Base-by-base conservation (phyloP, 1,140 invertebrate genomes). In the Odontomachus brunneus region DNA sequence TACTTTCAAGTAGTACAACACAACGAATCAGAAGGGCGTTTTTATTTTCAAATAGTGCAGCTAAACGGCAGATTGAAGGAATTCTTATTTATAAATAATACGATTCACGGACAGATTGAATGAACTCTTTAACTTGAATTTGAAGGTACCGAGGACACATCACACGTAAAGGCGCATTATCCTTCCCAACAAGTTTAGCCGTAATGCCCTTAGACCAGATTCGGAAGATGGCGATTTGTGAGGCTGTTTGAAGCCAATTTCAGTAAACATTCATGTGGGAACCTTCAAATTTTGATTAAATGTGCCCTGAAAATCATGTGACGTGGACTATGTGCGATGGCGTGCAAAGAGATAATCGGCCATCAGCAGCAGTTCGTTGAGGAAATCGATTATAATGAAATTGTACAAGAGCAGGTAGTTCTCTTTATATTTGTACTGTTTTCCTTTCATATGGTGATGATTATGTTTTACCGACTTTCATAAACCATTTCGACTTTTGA, bases 321-420 rank as follows among this genome's bases (percentile, higher is more conserved):
- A 91, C 85, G 90, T 88, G 72, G 84, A 89, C 85, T 89, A 84
- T 88, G 88, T 91, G 93, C 92, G 90, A 95, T 95, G 94, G 94
- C 94, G 90, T 89, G 91, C 84, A 91, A 92, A 87, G 92, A 92
- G 84, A 90, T 90, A 78, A 84, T 80, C 82, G 89, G 91, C 86
- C 92, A 94, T 89, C 92, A 93, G 88, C 94, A 94, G 85, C 92
- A 94, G 82, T 95, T 95, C 91, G 95, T 95, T 84, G 94, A 95
- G 91, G 95, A 96, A 90, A 96, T 96, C 84, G 92, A 96, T 84
- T 95, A 94, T 89, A 92, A 94, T 87, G 95, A 96, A 91, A 95
- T 96, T 84, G 90, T 94, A 85, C 94, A 92, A 19, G 90, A 95
- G 91, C 92, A 95, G 92, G 95, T 95, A 91, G 87, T 82, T 84